phyloP scores from a whole-genome alignment of 2,113 vertebrate species.

The Terrapene triunguis region DNA sequence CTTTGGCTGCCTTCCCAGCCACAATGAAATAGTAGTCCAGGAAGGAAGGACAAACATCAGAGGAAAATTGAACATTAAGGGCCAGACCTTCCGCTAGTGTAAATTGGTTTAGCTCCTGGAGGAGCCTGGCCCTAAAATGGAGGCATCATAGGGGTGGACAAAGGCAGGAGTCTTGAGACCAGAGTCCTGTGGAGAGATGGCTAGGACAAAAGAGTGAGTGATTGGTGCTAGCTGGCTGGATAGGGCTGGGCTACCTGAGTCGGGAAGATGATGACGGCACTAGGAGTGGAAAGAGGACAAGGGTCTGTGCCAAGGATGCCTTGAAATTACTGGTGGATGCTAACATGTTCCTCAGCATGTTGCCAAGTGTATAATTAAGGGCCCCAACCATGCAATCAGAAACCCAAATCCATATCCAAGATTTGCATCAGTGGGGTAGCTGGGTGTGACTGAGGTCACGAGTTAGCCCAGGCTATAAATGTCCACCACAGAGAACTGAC shows the following conservation, averaged over 20 bases:
- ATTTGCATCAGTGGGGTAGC: background rate
- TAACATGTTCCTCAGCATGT: background rate
- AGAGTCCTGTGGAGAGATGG: background rate
- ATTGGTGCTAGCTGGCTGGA: background rate
- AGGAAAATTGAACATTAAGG: background rate
- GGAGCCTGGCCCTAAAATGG: background rate
- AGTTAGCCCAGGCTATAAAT: background rate
- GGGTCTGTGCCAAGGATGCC: background rate
- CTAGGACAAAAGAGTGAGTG: background rate
- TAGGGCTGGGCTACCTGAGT: background rate
- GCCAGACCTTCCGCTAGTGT: background rate
- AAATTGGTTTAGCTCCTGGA: background rate
- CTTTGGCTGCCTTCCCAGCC: background rate
- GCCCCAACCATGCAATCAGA: background rate
- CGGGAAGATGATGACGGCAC: background rate
- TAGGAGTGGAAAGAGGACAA: background rate
- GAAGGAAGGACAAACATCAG: background rate
- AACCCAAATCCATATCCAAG: background rate
- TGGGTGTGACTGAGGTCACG: background rate
- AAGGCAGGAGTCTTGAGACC: background rate
- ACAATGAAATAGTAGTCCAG: background rate
- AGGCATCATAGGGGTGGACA: background rate
- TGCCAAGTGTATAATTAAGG: background rate
- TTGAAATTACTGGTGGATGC: background rate
- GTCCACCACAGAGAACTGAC: background rate